Evolutionary conservation across 2,888 invertebrate species (phyloP).

Genomic region (Torymus aiolomorphi): DNA sequence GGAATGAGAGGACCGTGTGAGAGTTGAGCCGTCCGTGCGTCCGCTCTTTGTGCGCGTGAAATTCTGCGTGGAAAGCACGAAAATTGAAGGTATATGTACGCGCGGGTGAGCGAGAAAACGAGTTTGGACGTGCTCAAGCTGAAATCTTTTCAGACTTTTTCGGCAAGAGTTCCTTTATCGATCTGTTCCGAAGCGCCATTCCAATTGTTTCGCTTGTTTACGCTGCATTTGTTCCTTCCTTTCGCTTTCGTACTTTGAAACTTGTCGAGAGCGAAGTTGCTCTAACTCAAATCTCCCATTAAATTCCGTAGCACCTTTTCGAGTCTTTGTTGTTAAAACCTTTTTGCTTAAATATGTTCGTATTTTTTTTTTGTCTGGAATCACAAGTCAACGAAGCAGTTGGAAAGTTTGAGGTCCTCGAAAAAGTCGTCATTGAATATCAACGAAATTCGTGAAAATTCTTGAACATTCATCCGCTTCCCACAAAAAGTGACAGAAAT

Average conservation of each 20-base stretch:
- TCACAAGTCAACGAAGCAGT: conserved; percentile 17
- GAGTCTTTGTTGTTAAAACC: too few species aligned
- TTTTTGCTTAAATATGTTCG: background rate
- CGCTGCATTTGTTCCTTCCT: background rate
- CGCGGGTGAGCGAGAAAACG: conserved; percentile 6
- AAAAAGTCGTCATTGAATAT: background rate
- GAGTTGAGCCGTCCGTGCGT: too few species aligned
- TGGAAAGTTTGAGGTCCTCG: background rate
- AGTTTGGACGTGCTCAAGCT: background rate
- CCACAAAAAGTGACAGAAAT: too few species aligned
- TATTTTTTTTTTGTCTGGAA: background rate
- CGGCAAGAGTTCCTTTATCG: background rate
- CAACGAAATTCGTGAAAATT: too few species aligned
- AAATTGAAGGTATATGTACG: conserved; percentile 4
- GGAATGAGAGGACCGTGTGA: background rate
- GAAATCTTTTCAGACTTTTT: background rate
- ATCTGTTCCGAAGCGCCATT: background rate
- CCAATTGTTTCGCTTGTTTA: conserved; percentile 33
- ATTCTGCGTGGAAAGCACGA: background rate
- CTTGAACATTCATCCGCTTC: too few species aligned
- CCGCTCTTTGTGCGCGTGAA: background rate
- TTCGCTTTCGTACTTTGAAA: conserved; percentile 11
- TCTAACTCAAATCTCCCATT: too few species aligned
- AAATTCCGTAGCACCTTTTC: too few species aligned
- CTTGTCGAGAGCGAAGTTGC: background rate